Evolutionary conservation across 2,888 invertebrate genomes (phyloP), one percentile per base, ranked within the genome.

Genomic region (Sympetrum striolatum): DNA sequence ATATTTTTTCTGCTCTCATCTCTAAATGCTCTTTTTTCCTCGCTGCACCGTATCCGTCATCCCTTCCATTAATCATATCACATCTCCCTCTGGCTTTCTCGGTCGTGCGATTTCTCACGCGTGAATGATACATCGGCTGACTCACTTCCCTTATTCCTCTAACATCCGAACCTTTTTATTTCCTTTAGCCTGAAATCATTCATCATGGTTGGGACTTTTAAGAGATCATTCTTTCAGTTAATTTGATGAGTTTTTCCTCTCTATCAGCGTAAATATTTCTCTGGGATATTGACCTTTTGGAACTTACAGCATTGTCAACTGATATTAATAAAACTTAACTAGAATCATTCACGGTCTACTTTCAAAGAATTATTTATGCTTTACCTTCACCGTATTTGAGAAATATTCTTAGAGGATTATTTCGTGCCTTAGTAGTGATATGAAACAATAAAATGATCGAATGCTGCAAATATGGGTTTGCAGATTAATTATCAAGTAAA

Each of bases 101-200:
- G 39, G 35, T 37, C n/a, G 60, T 60, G 86, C 37, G 86, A 86
- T 86, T 86, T 86, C 86, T 86, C 60, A 86, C 60, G 37, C 86
- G 60, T 86, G 86, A 86, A 86, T 60, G 86, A 86, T 64, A 60
- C 86, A 64, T 86, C 39, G 86, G 22, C 86, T 86, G 37, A 22
- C n/a, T 31, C 35, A 37, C 60, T 60, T 64, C 39, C 35, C 37
- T 82, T 44, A 5, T 81, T 81, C 81, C 39, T 5, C 39, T 39
- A 39, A 14, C 82, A 18, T 25, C n/a, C 37, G 60, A 58, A 25
- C 25, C 25, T 73, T 73, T n/a, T n/a, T 64, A n/a, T 64, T 8
- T 3, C 22, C 64, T 22, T 25, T 73, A 25, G 3, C 73, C 31
- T 22, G 31, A 73, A 73, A 73, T 53, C 53, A 53, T 53, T 53